Base-by-base conservation (phyloP, 2,113 vertebrate species). In the Sorex araneus region DNA sequence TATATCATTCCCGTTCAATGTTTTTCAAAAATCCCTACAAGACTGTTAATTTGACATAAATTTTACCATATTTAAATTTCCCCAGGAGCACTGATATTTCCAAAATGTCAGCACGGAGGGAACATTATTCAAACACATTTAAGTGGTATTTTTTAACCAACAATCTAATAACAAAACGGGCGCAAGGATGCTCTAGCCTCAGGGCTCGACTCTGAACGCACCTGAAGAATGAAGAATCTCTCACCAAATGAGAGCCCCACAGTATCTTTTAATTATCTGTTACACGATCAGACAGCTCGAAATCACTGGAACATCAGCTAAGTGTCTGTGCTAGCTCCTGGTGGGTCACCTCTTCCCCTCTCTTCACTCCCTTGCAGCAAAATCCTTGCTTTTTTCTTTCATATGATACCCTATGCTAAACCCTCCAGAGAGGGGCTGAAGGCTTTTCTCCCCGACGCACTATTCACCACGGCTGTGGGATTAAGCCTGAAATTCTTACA, bases 81-180 rank as follows among this genome's bases (percentile, higher is more conserved):
- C 30, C 34, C 16, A 67, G 45, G 43, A 71, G 87, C 8, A 3
- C n/a, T 71, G 30, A 54, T 2, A 15, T 77, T 63, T 54, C 47
- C 82, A 6, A 95, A 67, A 43, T 57, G 23, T 45, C 13, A 84
- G 0, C 84, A 36, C 87, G 90, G 73, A 74, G 19, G 8, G 13
- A 77, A 77, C 73, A 90, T 45, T 27, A 90, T 78, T 64, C 54
- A 54, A 64, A n/a, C 5, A 96, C 43, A 47, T 21, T 1, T 70
- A 81, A 74, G 3, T 30, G 18, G 18, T 69, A 4, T 34, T 83
- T 86, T 71, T 6, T 70, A 70, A 43, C 10, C 27, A 57, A 32
- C 28, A 45, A 60, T 10, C 30, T 21, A n/a, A 54, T 19, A 64
- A 77, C 76, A 63, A 82, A 89, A 43, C 1, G 10, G 79, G 69